Base-by-base conservation (phyloP, 2,888 invertebrate species). In the Rhagium mordax region DNA sequence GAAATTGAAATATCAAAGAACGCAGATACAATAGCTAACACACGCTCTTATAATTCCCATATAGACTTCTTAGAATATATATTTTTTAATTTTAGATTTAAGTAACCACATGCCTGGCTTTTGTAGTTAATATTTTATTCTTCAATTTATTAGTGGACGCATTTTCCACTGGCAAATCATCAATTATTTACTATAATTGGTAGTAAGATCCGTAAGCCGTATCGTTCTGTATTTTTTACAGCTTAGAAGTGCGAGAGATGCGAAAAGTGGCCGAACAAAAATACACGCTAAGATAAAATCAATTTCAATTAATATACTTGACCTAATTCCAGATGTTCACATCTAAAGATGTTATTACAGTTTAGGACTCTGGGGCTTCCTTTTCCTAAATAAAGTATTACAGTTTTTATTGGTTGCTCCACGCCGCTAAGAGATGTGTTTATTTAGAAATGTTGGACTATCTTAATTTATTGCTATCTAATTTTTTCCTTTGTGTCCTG, bases 291-390 rank as follows among this genome's bases (percentile, higher is more conserved):
- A 55, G 55, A n/a, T 24, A 55, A 55, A 55, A 55, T 55, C 55
- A 55, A 55, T 55, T 55, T 24, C 55, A 55, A 55, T 55, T 55
- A 55, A 55, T 55, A 55, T 24, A 55, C 55, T 55, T 55, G 55
- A 55, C 55, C 55, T 13, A 55, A 55, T 55, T 55, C 55, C 55
- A 55, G 27, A 55, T 24, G 55, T n/a, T 55, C 55, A 55, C 55
- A n/a, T 41, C 55, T 55, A n/a, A 18, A 24, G 20, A 55, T 55
- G 55, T 55, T 55, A 55, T 55, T 55, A 27, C 24, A 15, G 27
- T 55, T 20, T 20, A 55, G 21, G 24, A 27, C n/a, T n/a, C 27
- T 55, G 10, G n/a, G 21, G 55, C 24, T 20, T 20, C 51, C 55
- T 55, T 55, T 55, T 41, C 24, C 3, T 55, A 24, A 55, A 55